A percentile compares a stretch with the other conserved stretches of the same genome.
Conservation (phyloP, 2,888 invertebrate genomes). For the Acronicta leporina region DNA sequence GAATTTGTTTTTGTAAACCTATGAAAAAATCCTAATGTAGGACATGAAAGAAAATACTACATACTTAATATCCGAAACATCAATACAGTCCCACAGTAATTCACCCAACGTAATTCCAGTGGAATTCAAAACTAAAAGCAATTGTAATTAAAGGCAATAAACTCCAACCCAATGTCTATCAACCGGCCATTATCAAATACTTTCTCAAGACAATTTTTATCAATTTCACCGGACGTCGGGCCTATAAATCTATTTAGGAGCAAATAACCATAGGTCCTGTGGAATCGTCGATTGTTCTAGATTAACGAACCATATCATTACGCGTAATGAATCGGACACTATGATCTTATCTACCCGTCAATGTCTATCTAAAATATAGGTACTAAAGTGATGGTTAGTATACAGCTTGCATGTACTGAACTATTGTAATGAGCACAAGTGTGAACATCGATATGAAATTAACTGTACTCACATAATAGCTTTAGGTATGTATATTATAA, state of each 20-base stretch:
- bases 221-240: conserved; percentile 70
- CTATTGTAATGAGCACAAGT: conserved; percentile 51
- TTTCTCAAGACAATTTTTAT: conserved; percentile 64
- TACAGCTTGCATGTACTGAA: conserved; percentile 50
- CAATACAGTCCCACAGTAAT: conserved; percentile 38
- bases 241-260: conserved; percentile 68
- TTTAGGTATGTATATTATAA: too few relatives aligned
- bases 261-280: conserved; percentile 70
- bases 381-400: conserved; percentile 70
- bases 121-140: conserved; percentile 34
- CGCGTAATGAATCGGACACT: conserved; percentile 81
- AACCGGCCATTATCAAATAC: conserved; percentile 54
- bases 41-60: too few relatives aligned
- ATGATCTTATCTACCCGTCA: conserved; percentile 83
- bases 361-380: conserved; percentile 82
- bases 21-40: too few relatives aligned
- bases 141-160: conserved; percentile 53
- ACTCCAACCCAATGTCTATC: conserved; percentile 33
- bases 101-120: conserved; percentile 41
- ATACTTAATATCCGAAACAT: conserved; percentile 12
- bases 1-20: too few relatives aligned
- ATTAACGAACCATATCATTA: conserved; percentile 87
- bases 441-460: conserved; percentile 2
- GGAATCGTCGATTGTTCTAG: conserved; percentile 83
- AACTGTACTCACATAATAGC: background rate